phyloP scores from a whole-genome alignment of 2,888 invertebrate species.

The Petrolisthes manimaculis region DNA sequence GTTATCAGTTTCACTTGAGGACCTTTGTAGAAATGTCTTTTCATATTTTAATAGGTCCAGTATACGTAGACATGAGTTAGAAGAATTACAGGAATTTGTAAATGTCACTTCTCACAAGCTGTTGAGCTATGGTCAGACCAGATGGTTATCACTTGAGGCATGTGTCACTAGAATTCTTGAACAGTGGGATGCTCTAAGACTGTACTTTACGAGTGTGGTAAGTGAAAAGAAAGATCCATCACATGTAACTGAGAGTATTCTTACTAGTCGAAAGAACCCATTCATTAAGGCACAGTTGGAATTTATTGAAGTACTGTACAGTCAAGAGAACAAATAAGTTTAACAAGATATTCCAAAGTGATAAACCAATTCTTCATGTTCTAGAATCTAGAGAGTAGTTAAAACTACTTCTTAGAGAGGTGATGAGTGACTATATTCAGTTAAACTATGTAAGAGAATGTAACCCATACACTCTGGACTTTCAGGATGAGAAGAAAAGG shows the following conservation, averaged over 20 bases:
- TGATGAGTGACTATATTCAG: conserved; percentile 25
- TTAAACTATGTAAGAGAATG: conserved; percentile 14
- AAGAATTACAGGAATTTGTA: neutral
- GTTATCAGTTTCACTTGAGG: conserved; percentile 21
- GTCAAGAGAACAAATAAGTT: conserved; percentile 24
- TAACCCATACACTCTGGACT: conserved; percentile 22
- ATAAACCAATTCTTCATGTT: conserved; percentile 18
- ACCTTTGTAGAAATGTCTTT: conserved; percentile 19
- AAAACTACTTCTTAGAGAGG: conserved; percentile 5
- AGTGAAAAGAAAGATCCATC: conserved; percentile 20
- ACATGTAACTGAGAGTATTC: conserved; percentile 35
- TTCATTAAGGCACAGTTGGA: conserved; percentile 41
- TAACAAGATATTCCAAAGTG: conserved; percentile 34
- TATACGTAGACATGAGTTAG: conserved; percentile 13
- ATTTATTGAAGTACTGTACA: conserved; percentile 24
- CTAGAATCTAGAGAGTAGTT: neutral
- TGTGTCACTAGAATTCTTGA: conserved; percentile 17
- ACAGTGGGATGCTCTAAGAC: neutral
- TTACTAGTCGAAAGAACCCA: neutral
- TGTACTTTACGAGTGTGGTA: conserved; percentile 7
- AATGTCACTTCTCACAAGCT: conserved; percentile 10
- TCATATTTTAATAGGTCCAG: conserved; percentile 20
- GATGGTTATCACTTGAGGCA: conserved; percentile 30
- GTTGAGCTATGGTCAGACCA: conserved; percentile 14
- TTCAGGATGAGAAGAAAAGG: neutral